These are phyloP conservation scores for Puma concolor DNA, from an alignment of 2,113 vertebrate species.

Conservation along the genomic window DNA sequence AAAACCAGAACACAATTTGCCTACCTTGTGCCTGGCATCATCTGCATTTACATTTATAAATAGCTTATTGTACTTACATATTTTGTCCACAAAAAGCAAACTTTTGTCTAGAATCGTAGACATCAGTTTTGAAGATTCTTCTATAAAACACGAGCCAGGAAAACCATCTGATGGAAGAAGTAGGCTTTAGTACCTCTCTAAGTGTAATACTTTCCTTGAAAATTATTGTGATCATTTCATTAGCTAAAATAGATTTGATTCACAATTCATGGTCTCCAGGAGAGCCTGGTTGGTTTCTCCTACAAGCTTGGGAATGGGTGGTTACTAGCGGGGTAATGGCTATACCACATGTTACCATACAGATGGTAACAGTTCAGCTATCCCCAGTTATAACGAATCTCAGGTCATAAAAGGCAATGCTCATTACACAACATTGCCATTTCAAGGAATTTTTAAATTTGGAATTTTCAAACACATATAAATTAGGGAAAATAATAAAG, in stretches of 20 bases:
- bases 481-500: background rate
- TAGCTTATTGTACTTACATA: slow-evolving; percentile 44
- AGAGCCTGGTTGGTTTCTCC: background rate
- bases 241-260: background rate
- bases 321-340: background rate
- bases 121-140: background rate
- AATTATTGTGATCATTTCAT: background rate
- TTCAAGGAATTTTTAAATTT: background rate
- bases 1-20: background rate
- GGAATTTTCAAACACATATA: background rate
- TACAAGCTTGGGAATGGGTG: background rate
- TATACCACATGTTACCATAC: background rate
- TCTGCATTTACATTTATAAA: slow-evolving; percentile 53
- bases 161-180: background rate
- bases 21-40: background rate
- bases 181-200: background rate
- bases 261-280: background rate
- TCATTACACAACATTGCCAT: background rate
- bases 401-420: background rate
- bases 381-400: background rate
- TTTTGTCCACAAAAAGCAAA: slow-evolving; percentile 28
- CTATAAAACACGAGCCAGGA: background rate
- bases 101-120: background rate
- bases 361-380: background rate
- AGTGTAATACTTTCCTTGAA: background rate